These are phyloP conservation scores for Ryuthela nishihirai DNA, from an alignment of 2,888 invertebrate genomes.

Conservation along the genomic window DNA sequence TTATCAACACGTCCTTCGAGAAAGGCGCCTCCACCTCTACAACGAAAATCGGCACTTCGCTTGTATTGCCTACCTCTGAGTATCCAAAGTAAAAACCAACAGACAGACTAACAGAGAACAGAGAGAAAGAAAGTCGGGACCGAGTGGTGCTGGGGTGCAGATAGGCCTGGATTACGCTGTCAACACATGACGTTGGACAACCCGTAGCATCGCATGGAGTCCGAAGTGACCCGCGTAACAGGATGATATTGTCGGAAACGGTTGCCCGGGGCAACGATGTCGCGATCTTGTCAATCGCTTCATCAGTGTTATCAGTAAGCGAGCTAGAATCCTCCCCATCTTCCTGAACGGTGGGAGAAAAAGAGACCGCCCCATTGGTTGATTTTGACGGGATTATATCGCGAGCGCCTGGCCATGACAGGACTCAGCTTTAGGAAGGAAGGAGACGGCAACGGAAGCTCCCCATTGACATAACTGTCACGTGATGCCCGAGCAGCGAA, in stretches of 20 bases:
- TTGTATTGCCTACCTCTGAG: too few relatives aligned
- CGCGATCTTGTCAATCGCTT: slow-evolving; percentile 36
- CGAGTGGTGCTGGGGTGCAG: slow-evolving; percentile 22
- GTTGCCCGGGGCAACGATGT: slow-evolving; percentile 17
- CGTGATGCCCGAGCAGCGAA: too few relatives aligned
- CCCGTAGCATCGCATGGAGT: slow-evolving; percentile 12
- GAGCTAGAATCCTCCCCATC: slow-evolving; percentile 17
- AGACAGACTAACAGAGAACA: too few relatives aligned
- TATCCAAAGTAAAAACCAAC: too few relatives aligned
- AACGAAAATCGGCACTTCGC: too few relatives aligned
- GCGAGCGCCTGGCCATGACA: not conserved
- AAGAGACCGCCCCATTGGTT: slow-evolving; percentile 19
- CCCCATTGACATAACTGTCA: too few relatives aligned
- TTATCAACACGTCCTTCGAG: too few relatives aligned
- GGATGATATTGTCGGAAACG: slow-evolving; percentile 19
- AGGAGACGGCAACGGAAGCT: too few relatives aligned
- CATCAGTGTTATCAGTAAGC: slow-evolving; percentile 32
- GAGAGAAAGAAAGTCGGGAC: too few relatives aligned
- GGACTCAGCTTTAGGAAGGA: too few relatives aligned
- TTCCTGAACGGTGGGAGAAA: slow-evolving; percentile 1
- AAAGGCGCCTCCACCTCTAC: too few relatives aligned
- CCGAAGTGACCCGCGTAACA: slow-evolving; percentile 29
- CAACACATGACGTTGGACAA: slow-evolving; percentile 22
- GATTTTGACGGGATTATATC: slow-evolving; percentile 25
- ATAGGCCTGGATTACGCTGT: slow-evolving; percentile 32